Evolutionary conservation across 2,888 invertebrate species (phyloP), one percentile per base, ranked within the genome.

Genomic region (Chymomyza caudatula): DNA sequence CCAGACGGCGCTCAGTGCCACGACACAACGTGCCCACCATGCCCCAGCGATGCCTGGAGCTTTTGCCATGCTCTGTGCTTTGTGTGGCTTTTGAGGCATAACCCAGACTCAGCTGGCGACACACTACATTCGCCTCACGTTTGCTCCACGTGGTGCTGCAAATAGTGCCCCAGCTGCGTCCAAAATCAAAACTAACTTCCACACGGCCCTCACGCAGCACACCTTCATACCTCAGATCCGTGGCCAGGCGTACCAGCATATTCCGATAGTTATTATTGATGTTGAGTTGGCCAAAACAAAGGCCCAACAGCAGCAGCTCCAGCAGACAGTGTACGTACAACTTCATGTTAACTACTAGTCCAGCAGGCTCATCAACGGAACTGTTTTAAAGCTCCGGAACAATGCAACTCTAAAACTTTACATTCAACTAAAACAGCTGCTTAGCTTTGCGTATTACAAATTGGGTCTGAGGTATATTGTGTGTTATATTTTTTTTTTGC

Each of bases 51-150:
- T 72, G 65, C 2, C 20, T 54, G 2, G 59, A 66, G 29, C 76
- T 86, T 11, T 66, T 69, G 11, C 88, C 88, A 65, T 73, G 77
- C 56, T 72, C 69, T n/a, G 83, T 85, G 44, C 73, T 85, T 54
- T 80, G 73, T n/a, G 61, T 67, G 4, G 86, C 76, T 66, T 74
- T 70, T 2, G 73, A 68, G 4, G 88, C 88, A 47, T 85, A 88
- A 11, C 88, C 88, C 25, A 87, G 60, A 2, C 82, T 80, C 17
- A 88, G 62, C 56, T 88, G 88, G 0, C 77, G 74, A 49, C 88
- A 88, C 2, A 88, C 85, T 6, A 88, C 88, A 67, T 88, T 88
- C 0, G 78, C 88, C 62, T 88, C 88, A 1, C 86, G 83, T 63
- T 81, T 74, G 37, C 87, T 82, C 88, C 88, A 88, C 0, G 56